Conservation (phyloP, 2,797 vertebrate species). For the Phoeniculus purpureus region DNA sequence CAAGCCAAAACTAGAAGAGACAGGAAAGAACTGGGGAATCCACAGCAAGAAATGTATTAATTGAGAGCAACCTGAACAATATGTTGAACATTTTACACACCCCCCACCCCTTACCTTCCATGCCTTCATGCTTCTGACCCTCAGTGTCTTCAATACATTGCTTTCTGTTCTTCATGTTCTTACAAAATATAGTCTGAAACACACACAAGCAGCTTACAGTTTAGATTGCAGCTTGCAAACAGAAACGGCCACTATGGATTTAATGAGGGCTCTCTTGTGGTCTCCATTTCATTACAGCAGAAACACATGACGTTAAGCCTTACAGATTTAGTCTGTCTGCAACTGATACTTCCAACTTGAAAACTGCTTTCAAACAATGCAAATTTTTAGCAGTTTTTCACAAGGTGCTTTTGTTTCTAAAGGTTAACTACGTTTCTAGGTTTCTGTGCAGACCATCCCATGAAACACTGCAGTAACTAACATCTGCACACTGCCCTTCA, state of each 20-base stretch:
- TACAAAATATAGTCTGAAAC: constrained; percentile 52
- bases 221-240: neutral
- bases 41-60: neutral
- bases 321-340: neutral
- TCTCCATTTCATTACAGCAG: neutral
- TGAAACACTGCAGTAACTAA: neutral
- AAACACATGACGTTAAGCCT: neutral
- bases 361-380: neutral
- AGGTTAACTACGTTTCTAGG: neutral
- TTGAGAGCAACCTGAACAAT: neutral
- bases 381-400: neutral
- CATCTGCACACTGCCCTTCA: neutral
- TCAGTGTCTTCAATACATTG: constrained; percentile 59
- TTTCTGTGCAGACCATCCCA: neutral
- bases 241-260: neutral
- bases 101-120: constrained; percentile 71
- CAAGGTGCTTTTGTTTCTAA: neutral
- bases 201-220: neutral
- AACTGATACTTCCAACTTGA: neutral
- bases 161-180: constrained; percentile 79
- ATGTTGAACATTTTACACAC: neutral
- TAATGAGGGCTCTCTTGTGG: neutral
- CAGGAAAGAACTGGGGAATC: neutral
- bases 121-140: constrained; percentile 70
- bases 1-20: neutral